A percentile compares a stretch with the other conserved stretches of the same genome.
These are phyloP conservation scores for Drosophila recens DNA, from an alignment of 2,888 invertebrate species.

Conservation along the genomic window DNA sequence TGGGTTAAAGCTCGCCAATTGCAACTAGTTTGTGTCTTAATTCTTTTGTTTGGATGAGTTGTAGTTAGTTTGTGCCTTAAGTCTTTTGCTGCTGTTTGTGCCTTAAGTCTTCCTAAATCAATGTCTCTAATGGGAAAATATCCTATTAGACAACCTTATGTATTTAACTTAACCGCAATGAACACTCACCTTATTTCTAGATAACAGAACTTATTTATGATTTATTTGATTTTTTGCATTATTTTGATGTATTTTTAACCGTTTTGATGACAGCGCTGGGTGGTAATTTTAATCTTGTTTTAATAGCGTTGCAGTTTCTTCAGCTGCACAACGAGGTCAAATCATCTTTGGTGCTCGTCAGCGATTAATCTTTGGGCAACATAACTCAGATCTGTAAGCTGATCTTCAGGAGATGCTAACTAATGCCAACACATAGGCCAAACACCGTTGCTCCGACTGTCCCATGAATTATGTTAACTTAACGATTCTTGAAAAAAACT, in stretches of 20 bases:
- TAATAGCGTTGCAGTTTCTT: conserved; percentile 6
- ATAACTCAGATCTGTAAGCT: conserved; percentile 8
- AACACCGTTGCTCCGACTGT: conserved; percentile 13
- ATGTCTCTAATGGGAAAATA: too few species aligned
- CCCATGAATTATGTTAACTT: conserved; percentile 41
- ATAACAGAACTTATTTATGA: neutral
- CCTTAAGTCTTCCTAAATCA: neutral
- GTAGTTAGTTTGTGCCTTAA: conserved; percentile 18
- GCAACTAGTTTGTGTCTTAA: conserved; percentile 19
- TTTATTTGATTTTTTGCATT: conserved; percentile 2
- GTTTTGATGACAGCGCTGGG: neutral
- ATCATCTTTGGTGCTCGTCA: neutral
- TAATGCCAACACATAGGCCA: conserved; percentile 1
- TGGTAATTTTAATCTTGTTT: neutral
- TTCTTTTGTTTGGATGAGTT: conserved; percentile 24
- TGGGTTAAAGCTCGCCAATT: neutral
- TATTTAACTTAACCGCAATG: neutral
- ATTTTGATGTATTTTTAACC: conserved; percentile 1
- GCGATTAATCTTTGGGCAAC: conserved; percentile 14
- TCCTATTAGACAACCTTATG: neutral
- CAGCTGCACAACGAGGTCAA: conserved; percentile 15
- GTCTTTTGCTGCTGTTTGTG: conserved; percentile 18
- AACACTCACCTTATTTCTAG: neutral
- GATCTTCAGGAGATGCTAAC: conserved; percentile 8
- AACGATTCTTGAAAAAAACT: conserved; percentile 44